Base-by-base conservation (phyloP, 2,888 invertebrate genomes). In the Andrena flavipes region DNA sequence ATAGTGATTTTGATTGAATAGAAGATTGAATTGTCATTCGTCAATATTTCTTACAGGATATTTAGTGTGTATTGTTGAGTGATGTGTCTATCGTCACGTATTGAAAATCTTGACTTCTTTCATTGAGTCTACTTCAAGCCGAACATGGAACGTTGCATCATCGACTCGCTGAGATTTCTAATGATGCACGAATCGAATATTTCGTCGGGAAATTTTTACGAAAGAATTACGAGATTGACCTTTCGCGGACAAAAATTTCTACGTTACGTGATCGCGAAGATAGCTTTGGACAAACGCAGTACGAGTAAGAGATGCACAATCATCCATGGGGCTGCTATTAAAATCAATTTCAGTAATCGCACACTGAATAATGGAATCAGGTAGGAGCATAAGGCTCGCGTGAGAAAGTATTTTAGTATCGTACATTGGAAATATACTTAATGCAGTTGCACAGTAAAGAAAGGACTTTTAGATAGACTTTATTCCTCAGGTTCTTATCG, bases 191-290 rank as follows among this genome's bases (percentile, higher is more conserved):
- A 84, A 68, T 80, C 72, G 69, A 83, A 76, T 74, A 84, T 80
- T 86, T 88, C 75, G 80, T 78, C 60, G 76, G 69, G 26, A 23
- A 48, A 69, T 79, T 79, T 87, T 86, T 84, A 81, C 30, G 70
- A 59, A 56, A 54, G 30, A 72, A 75, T 68, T 64, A 65, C 51
- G 42, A 6, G 60, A 62, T 48, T 86, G 86, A 88, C 88, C 87
- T 87, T 87, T 87, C 54, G 30, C 33, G 54, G 6, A 59, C 76
- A 74, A 85, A 85, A 85, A 87, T 76, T 76, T 76, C 85, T 64
- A 56, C 42, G 54, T 87, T 84, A 83, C 80, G 77, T 80, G 77
- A 81, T 59, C 76, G 6, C 4, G 23, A 54, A 16, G 26, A 60
- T 49, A 67, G 30, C 69, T 72, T 35, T 75, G n/a, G 26, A 51